Conservation (phyloP, 2,113 vertebrate genomes). For the Stigmatopora argus region DNA sequence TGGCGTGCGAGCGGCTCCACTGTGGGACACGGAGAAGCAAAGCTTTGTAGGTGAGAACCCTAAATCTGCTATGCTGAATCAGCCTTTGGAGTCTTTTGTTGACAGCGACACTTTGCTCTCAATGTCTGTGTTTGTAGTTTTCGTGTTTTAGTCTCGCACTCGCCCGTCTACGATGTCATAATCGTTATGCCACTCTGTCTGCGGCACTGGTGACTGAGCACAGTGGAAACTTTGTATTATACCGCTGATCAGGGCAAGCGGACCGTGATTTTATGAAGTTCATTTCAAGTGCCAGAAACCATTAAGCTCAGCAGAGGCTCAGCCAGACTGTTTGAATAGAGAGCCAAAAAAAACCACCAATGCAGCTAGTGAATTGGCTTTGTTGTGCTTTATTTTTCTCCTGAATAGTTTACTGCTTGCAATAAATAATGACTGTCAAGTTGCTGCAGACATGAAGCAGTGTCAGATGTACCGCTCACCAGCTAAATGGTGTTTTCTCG, state of each 20-base stretch:
- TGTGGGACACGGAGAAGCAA: slow-evolving; percentile 97
- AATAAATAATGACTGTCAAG: slow-evolving; percentile 56
- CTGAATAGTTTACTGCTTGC: slow-evolving; percentile 26
- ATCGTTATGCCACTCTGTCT: not conserved
- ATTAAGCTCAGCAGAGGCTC: slow-evolving; percentile 30
- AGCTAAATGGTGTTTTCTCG: slow-evolving; percentile 21
- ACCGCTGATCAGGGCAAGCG: slow-evolving; percentile 8
- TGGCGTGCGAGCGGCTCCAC: slow-evolving; percentile 90
- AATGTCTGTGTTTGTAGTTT: not conserved
- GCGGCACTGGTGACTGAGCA: not conserved
- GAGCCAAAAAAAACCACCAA: not conserved
- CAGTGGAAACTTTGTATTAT: slow-evolving; percentile 18
- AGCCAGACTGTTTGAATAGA: not conserved
- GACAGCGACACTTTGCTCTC: not conserved
- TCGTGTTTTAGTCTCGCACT: not conserved
- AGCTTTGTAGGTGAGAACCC: slow-evolving; percentile 91
- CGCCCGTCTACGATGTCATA: not conserved
- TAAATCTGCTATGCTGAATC: not conserved
- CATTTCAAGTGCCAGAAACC: slow-evolving; percentile 32
- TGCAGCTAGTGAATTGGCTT: slow-evolving; percentile 9
- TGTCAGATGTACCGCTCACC: slow-evolving; percentile 28
- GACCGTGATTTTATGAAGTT: slow-evolving; percentile 24
- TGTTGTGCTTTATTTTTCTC: slow-evolving; percentile 12
- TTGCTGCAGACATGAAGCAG: slow-evolving; percentile 22
- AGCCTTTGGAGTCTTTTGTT: not conserved